Evolutionary conservation across 37 sponge, comb jelly and placozoan species (phyloP), one percentile per base, ranked within the genome.

Genomic region (Theonella swinhoei): DNA sequence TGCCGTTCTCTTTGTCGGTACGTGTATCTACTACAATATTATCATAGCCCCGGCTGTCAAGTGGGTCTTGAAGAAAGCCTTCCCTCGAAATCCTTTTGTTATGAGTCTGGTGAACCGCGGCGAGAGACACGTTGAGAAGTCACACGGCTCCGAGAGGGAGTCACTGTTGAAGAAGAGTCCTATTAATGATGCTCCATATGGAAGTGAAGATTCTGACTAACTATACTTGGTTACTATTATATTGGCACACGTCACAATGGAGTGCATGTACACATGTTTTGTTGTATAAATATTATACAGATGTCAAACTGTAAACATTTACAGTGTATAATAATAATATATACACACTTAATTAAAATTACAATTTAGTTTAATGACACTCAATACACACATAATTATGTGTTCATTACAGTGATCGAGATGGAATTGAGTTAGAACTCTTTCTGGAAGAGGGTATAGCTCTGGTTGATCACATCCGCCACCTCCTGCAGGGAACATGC

Each of bases 21-120:
- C 94, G 1, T 93, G 88, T 64, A 89, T 98, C 79, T 98, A 98
- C 77, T 92, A 95, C 60, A 86, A 97, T 66, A 43, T 97, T 40
- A 84, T 98, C 32, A 58, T 98, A 47, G 76, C 73, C 1, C 94
- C 94, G 5, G 19, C 60, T 3, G n/a, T 85, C 25, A 68, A 29
- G 32, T 37, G 72, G 72, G 39, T 71, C 14, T 14, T 47, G 11
- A 14, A 17, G 7, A 7, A 14, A 7, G 54, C 14, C 30, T 69
- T 86, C 78, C 86, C 86, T 23, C 61, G 29, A 33, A 59, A 72
- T 29, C 78, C 72, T 34, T 86, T 61, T 60, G 3, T 85, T 1
- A 14, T 17, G 60, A 11, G 66, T 5, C 32, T 8, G 4, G 58
- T 17, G 14, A 39, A 32, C 4, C 11, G 54, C 54, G 14, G 54